Conservation (phyloP, 2,113 vertebrate species). For the Leptocoma aspasia region DNA sequence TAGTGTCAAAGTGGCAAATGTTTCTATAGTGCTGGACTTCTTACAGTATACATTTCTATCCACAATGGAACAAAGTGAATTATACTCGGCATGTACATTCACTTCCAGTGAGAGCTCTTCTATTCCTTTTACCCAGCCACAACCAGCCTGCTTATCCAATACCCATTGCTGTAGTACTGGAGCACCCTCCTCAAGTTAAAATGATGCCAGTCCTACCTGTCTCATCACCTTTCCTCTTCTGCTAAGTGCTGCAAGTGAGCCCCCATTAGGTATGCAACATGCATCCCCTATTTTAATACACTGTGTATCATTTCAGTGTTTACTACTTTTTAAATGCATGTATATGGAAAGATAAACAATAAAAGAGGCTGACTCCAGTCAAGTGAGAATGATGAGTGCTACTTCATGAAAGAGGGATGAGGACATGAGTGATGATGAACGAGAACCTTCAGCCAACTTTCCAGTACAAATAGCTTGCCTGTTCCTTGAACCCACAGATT, state of each 20-base stretch:
- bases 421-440: background rate
- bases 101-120: background rate
- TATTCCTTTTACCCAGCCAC: background rate
- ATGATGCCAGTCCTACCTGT: background rate
- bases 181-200: background rate
- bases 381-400: background rate
- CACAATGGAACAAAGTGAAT: background rate
- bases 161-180: background rate
- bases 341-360: background rate
- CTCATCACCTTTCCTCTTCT: background rate
- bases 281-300: background rate
- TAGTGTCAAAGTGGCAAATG: background rate
- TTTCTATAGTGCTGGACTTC: background rate
- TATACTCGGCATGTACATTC: background rate
- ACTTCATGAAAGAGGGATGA: background rate
- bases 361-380: background rate
- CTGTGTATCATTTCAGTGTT: background rate
- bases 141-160: background rate
- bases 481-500: background rate
- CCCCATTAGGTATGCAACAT: background rate
- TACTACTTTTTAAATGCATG: background rate
- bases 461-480: background rate
- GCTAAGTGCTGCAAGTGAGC: background rate
- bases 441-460: background rate
- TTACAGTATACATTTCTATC: background rate